phyloP scores from a whole-genome alignment of 2,797 vertebrate genomes.

The Simalia tracyae region DNA sequence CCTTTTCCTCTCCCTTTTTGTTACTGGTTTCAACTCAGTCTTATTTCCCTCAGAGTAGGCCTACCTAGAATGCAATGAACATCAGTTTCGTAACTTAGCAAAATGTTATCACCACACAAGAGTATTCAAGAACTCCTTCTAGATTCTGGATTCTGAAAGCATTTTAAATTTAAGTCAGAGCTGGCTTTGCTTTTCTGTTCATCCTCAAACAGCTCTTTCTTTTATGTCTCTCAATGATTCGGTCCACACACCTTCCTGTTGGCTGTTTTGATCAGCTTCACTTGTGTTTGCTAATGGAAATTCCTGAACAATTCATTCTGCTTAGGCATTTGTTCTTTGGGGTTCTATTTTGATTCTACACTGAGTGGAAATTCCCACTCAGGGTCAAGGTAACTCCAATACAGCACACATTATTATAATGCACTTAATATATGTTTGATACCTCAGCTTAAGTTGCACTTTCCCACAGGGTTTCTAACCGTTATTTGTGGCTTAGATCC shows the following conservation, averaged over 20 bases:
- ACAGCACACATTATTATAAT: background rate
- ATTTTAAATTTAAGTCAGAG: background rate
- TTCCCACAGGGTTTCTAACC: background rate
- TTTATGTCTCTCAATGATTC: background rate
- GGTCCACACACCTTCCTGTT: background rate
- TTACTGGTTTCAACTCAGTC: background rate
- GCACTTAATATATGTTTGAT: background rate
- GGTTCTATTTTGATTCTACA: background rate
- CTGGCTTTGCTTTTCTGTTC: background rate
- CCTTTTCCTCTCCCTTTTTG: background rate
- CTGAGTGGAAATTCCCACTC: background rate
- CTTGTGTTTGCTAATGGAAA: background rate
- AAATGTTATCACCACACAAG: background rate
- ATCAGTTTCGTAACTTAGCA: background rate
- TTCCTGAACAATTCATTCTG: background rate
- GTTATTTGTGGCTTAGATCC: background rate
- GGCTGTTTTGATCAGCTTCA: background rate
- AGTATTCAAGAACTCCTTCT: background rate
- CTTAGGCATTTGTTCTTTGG: constrained; percentile 4
- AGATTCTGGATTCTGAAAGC: background rate
- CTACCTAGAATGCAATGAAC: background rate
- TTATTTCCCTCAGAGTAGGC: too few species aligned
- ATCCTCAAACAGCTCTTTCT: background rate
- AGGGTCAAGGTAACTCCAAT: background rate
- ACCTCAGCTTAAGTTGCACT: background rate